Conservation (phyloP, 2,113 vertebrate genomes). For the Cinclus cinclus region DNA sequence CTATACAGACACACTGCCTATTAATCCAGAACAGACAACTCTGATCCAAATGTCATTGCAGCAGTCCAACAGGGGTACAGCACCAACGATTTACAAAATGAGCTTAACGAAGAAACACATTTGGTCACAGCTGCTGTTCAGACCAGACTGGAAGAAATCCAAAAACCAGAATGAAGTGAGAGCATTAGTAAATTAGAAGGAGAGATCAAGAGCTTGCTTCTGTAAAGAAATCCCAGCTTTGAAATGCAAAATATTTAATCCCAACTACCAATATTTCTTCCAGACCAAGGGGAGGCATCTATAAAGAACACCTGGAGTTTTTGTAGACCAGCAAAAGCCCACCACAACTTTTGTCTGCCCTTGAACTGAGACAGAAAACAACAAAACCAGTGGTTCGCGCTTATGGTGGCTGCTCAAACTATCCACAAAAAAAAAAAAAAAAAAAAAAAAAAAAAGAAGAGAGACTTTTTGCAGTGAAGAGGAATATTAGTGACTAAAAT, state of each 20-base stretch:
- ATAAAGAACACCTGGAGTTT: not conserved
- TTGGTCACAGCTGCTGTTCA: constrained; percentile 30
- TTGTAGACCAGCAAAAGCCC: not conserved
- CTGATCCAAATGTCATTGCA: not conserved
- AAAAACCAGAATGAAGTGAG: not conserved
- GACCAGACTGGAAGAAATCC: not conserved
- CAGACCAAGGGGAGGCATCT: not conserved
- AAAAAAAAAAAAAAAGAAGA: not conserved
- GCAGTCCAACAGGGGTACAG: not conserved
- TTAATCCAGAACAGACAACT: not conserved
- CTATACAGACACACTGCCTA: not conserved
- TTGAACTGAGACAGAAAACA: not conserved
- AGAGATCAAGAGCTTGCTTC: not conserved
- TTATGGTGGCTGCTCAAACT: not conserved
- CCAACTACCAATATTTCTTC: not conserved
- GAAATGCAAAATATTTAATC: not conserved
- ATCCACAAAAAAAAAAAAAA: not conserved
- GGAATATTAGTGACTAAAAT: not conserved
- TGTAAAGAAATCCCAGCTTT: not conserved
- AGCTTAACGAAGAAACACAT: not conserved
- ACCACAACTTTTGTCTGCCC: not conserved
- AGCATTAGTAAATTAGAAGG: not conserved
- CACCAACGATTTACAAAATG: not conserved
- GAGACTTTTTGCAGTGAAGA: not conserved
- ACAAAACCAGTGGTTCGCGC: not conserved